Conservation (phyloP, 2,113 vertebrate genomes). For the Elephantulus edwardii region DNA sequence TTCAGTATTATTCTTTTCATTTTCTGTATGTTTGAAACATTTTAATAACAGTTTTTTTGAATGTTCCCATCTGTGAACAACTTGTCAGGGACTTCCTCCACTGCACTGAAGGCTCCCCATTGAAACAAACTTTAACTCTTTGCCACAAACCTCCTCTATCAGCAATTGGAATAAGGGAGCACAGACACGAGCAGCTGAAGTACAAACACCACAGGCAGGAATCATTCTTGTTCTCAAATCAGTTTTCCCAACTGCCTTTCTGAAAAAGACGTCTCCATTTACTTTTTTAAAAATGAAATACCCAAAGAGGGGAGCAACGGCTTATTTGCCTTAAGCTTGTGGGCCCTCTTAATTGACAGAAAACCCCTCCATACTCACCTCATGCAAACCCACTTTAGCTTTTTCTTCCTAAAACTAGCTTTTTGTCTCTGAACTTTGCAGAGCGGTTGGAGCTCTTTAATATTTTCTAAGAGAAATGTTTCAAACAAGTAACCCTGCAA, state of each 20-base stretch:
- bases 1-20: not conserved
- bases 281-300: constrained; percentile 71
- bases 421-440: constrained; percentile 80
- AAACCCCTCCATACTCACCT: constrained; percentile 57
- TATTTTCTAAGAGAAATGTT: constrained; percentile 75
- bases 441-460: constrained; percentile 77
- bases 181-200: not conserved
- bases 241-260: constrained; percentile 56
- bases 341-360: constrained; percentile 70
- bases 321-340: constrained; percentile 70
- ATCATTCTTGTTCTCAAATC: constrained; percentile 56
- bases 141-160: constrained; percentile 10
- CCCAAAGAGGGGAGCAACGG: not conserved
- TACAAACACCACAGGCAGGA: not conserved
- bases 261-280: constrained; percentile 59
- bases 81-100: constrained; percentile 55
- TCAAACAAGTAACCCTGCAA: constrained; percentile 79
- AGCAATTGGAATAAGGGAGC: constrained; percentile 15
- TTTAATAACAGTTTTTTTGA: not conserved
- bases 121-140: constrained; percentile 52
- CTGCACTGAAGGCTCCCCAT: constrained; percentile 42
- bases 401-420: constrained; percentile 69
- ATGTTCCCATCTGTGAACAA: not conserved
- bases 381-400: constrained; percentile 58
- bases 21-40: constrained; percentile 18